These are phyloP conservation scores for Labeo calbasu DNA, from an alignment of 2,797 vertebrate genomes.

Conservation along the genomic window DNA sequence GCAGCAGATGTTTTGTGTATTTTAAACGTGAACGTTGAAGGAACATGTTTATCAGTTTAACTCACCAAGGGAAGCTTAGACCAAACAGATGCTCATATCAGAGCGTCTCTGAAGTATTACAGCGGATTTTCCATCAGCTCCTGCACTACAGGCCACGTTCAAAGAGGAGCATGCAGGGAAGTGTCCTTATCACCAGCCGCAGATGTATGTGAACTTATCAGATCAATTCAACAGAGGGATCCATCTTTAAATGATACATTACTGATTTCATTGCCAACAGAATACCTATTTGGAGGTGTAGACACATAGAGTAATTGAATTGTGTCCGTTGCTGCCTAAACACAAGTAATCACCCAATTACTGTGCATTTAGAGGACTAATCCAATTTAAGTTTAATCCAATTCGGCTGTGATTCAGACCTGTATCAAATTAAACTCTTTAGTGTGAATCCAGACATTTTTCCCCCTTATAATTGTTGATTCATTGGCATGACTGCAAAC, in stretches of 20 bases:
- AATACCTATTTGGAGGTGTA: constrained; percentile 46
- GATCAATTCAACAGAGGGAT: constrained; percentile 64
- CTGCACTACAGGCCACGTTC: constrained; percentile 61
- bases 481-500: neutral
- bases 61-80: constrained; percentile 55
- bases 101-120: constrained; percentile 71
- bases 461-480: neutral
- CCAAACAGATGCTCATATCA: constrained; percentile 63
- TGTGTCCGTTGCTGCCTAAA: constrained; percentile 57
- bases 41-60: constrained; percentile 54
- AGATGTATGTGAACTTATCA: constrained; percentile 69
- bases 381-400: constrained; percentile 62
- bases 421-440: constrained; percentile 58
- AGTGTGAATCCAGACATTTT: constrained; percentile 23
- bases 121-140: constrained; percentile 62
- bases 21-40: constrained; percentile 37
- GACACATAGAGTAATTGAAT: constrained; percentile 63
- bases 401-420: constrained; percentile 56
- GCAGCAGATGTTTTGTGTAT: constrained; percentile 43
- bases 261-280: constrained; percentile 50
- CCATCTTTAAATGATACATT: constrained; percentile 62
- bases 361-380: constrained; percentile 54
- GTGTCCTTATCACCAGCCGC: constrained; percentile 71
- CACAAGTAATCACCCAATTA: constrained; percentile 64
- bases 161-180: constrained; percentile 65